A percentile compares a stretch with the other conserved stretches of the same genome.
phyloP scores from a whole-genome alignment of 2,888 invertebrate genomes.

The Tridacna gigas region DNA sequence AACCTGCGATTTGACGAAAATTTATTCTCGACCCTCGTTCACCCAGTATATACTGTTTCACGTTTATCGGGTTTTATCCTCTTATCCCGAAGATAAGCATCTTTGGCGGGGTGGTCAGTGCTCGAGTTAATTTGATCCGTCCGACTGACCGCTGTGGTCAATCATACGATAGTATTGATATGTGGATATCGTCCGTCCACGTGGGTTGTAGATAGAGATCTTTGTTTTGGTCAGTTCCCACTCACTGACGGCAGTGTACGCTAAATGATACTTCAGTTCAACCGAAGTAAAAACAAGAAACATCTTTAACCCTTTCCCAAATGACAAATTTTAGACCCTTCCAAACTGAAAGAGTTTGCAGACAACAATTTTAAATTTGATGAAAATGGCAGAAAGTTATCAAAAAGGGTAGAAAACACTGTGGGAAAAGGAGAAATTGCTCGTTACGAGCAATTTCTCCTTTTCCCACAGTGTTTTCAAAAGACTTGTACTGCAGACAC shows the following conservation, averaged over 20 bases:
- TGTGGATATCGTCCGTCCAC: slow-evolving; percentile 1
- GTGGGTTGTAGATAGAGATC: slow-evolving; percentile 7
- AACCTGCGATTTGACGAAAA: too few relatives aligned
- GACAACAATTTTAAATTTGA: too few relatives aligned
- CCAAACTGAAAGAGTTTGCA: too few relatives aligned
- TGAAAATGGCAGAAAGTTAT: too few relatives aligned
- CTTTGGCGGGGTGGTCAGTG: slow-evolving; percentile 11
- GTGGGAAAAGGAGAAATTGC: too few relatives aligned
- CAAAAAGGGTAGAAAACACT: too few relatives aligned
- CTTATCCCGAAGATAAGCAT: slow-evolving; percentile 19
- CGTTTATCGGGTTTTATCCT: slow-evolving; percentile 1
- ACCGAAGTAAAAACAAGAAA: too few relatives aligned
- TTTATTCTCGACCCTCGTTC: too few relatives aligned
- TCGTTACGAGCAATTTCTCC: neutral
- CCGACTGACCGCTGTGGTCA: slow-evolving; percentile 13
- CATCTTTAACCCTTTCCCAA: too few relatives aligned
- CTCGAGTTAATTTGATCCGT: neutral
- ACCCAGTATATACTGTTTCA: neutral
- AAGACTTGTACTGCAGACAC: neutral
- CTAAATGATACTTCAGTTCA: too few relatives aligned
- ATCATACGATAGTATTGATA: slow-evolving; percentile 15
- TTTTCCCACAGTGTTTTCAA: neutral
- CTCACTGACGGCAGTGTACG: slow-evolving; percentile 1
- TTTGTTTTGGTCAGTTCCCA: slow-evolving; percentile 14
- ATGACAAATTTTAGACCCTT: too few relatives aligned